Conservation (phyloP, 2,797 vertebrate species). For the Mergus octosetaceus region DNA sequence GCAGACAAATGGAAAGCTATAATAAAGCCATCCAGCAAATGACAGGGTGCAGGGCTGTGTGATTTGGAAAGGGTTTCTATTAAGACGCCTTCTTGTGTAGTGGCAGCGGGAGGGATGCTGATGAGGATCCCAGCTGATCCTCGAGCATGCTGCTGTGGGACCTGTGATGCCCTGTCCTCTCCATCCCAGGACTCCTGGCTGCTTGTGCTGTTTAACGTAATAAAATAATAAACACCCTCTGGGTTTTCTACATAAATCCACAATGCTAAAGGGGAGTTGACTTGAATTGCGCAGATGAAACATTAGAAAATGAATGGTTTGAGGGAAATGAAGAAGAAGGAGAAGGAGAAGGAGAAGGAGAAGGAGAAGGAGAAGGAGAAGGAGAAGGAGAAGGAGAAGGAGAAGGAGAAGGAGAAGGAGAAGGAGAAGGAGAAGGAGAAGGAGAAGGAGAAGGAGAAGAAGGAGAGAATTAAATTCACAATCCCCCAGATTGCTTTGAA, state of each 20-base stretch:
- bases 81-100: conserved; percentile 77
- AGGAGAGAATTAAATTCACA: conserved; percentile 2
- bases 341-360: not conserved
- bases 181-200: conserved; percentile 62
- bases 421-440: not conserved
- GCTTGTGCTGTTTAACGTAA: conserved; percentile 45
- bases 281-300: conserved; percentile 57
- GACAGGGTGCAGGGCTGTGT: conserved; percentile 79
- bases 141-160: conserved; percentile 65
- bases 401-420: not conserved
- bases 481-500: conserved; percentile 41
- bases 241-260: conserved; percentile 59
- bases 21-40: conserved; percentile 81
- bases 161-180: conserved; percentile 71
- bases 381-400: not conserved
- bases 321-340: not conserved
- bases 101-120: conserved; percentile 31
- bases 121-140: conserved; percentile 40
- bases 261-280: conserved; percentile 32
- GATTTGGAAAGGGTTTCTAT: conserved; percentile 77
- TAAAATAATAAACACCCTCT: conserved; percentile 52
- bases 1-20: conserved; percentile 34
- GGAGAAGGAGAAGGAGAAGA: not conserved
- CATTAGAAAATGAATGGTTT: conserved; percentile 53
- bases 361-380: not conserved